Evolutionary conservation across 2,797 vertebrate species (phyloP).

Genomic region (Arrhamphus sclerolepis): DNA sequence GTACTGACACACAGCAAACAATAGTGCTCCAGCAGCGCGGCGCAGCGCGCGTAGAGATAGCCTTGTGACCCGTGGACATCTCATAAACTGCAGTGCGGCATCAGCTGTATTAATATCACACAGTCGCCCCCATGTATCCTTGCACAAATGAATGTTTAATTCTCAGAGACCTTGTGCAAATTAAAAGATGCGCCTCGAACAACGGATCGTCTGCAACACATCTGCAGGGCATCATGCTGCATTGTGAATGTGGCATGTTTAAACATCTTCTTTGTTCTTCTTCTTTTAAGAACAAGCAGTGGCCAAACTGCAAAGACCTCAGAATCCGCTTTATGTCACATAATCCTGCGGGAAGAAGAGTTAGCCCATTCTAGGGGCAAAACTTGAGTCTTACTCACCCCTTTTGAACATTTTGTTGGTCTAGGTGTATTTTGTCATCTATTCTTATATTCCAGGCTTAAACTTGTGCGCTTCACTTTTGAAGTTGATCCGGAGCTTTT

Average conservation of each 20-base stretch:
- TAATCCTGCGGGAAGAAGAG: neutral
- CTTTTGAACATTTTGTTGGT: conserved; percentile 82
- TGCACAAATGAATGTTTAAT: conserved; percentile 72
- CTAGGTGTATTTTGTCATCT: conserved; percentile 75
- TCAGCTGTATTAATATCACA: conserved; percentile 74
- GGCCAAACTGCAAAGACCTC: neutral
- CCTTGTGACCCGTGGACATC: conserved; percentile 72
- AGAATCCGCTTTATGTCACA: neutral
- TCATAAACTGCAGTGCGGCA: conserved; percentile 88
- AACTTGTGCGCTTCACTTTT: conserved; percentile 63
- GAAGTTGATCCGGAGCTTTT: conserved; percentile 63
- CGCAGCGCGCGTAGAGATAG: conserved; percentile 57
- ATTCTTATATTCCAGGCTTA: conserved; percentile 80
- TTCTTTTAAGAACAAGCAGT: conserved; percentile 13
- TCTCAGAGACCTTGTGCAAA: conserved; percentile 45
- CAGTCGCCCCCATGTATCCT: conserved; percentile 64
- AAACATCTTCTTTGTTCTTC: too few relatives aligned
- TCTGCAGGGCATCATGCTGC: conserved; percentile 39
- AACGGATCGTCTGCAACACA: conserved; percentile 52
- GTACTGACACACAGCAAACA: conserved; percentile 57
- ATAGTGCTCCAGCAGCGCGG: conserved; percentile 49
- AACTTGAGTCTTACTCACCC: conserved; percentile 76
- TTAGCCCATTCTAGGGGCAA: neutral
- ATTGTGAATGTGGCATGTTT: conserved; percentile 33
- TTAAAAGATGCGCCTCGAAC: conserved; percentile 50